These are phyloP conservation scores for Metopia argyrocephala DNA, from an alignment of 2,888 invertebrate genomes.

Conservation along the genomic window DNA sequence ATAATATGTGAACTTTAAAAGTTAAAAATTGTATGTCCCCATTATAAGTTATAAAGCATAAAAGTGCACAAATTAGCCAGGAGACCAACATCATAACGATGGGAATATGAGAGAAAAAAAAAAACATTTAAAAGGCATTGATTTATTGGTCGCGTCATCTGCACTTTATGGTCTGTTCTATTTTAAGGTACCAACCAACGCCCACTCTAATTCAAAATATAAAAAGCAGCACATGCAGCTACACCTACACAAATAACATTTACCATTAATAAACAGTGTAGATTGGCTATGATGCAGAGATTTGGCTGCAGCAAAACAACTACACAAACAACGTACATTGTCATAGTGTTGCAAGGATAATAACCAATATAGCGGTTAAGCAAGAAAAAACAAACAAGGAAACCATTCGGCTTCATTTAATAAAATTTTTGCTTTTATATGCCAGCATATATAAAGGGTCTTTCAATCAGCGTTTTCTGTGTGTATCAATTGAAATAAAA, in stretches of 20 bases:
- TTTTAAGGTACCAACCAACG: constrained; percentile 38
- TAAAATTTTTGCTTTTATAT: constrained; percentile 9
- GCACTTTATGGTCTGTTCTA: constrained; percentile 66
- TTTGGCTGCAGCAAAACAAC: background rate
- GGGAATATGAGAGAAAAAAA: constrained; percentile 21
- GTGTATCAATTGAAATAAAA: too few relatives aligned
- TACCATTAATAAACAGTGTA: background rate
- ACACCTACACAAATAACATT: background rate
- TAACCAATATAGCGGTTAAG: background rate
- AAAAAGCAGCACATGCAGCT: too few relatives aligned
- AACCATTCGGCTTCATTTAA: constrained; percentile 47
- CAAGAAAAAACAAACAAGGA: background rate
- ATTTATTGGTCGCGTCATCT: constrained; percentile 69
- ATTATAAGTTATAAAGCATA: constrained; percentile 22
- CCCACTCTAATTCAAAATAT: constrained; percentile 30
- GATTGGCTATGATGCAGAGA: background rate
- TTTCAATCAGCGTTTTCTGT: too few relatives aligned
- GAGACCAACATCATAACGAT: constrained; percentile 26
- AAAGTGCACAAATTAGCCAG: constrained; percentile 59
- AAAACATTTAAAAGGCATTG: constrained; percentile 64
- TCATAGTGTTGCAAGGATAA: constrained; percentile 1
- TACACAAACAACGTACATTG: background rate
- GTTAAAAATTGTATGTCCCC: background rate
- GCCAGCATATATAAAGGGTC: background rate
- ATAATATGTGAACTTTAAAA: too few relatives aligned